Evolutionary conservation across 2,888 invertebrate genomes (phyloP).

Genomic region (Caenorhabditis sp.): DNA sequence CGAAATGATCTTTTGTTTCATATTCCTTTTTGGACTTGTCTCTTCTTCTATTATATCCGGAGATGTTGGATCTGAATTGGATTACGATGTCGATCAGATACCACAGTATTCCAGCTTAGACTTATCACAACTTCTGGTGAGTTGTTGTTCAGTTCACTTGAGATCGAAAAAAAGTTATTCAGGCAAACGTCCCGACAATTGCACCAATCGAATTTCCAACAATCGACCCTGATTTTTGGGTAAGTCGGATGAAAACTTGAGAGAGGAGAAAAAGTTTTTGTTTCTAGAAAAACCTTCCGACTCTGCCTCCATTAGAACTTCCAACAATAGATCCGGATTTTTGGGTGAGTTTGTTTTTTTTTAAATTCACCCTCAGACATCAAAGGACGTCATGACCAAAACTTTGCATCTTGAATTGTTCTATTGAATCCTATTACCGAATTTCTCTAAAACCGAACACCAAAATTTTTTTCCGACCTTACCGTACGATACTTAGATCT

Average conservation of each 20-base stretch:
- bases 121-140: conserved; percentile 27
- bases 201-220: conserved; percentile 21
- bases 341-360: neutral
- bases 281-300: conserved; percentile 10
- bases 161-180: neutral
- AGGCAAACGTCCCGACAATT: conserved; percentile 10
- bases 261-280: neutral
- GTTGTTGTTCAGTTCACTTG: neutral
- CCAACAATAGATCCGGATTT: conserved; percentile 23
- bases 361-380: too few relatives aligned
- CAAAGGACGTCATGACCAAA: too few relatives aligned
- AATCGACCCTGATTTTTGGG: conserved; percentile 17
- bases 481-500: too few relatives aligned
- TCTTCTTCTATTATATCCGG: conserved; percentile 5
- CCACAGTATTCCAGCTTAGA: conserved; percentile 20
- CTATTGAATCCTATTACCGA: too few relatives aligned
- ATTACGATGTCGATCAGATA: conserved; percentile 5
- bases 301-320: conserved; percentile 13
- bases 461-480: too few relatives aligned
- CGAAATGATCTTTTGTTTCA: neutral
- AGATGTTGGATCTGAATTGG: conserved; percentile 11
- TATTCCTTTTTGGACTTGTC: neutral
- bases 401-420: too few relatives aligned
- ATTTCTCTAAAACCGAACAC: too few relatives aligned
- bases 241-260: neutral